Percentiles rank a stretch among this genome's conserved stretches.
phyloP scores from a whole-genome alignment of 2,113 vertebrate species.

The Myiopsitta monachus region DNA sequence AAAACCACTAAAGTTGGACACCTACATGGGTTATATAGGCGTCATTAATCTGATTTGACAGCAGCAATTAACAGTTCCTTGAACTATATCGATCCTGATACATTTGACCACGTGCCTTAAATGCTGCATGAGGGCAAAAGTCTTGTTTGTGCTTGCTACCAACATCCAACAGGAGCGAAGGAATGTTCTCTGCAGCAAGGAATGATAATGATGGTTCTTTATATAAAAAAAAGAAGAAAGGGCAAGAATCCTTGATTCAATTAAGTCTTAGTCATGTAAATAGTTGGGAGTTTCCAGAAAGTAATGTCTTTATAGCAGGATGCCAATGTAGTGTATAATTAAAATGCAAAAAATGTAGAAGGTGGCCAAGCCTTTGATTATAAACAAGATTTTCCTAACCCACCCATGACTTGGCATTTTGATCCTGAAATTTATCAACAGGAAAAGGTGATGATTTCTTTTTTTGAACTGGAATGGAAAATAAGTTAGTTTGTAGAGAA shows the following conservation, averaged over 20 bases:
- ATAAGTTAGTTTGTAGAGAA: background rate
- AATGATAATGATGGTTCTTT: background rate
- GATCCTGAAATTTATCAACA: constrained; percentile 58
- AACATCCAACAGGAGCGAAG: background rate
- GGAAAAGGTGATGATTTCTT: constrained; percentile 63
- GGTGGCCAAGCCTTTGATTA: constrained; percentile 62
- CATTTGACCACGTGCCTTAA: background rate
- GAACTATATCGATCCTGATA: background rate
- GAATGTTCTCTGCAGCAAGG: background rate
- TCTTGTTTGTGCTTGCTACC: background rate
- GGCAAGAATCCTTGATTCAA: constrained; percentile 66
- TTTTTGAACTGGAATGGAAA: constrained; percentile 6
- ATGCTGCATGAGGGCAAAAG: background rate
- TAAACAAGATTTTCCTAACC: constrained; percentile 59
- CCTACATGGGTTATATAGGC: background rate
- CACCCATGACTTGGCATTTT: constrained; percentile 56
- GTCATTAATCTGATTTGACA: background rate
- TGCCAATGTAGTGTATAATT: constrained; percentile 53
- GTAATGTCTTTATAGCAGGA: constrained; percentile 57
- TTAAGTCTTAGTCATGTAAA: constrained; percentile 72
- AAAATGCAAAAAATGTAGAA: constrained; percentile 65
- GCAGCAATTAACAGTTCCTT: constrained; percentile 25
- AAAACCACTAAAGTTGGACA: background rate
- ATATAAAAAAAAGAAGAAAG: background rate
- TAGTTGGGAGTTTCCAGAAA: constrained; percentile 50